Base-by-base conservation (phyloP, 2,113 vertebrate species). In the Brienomyrus brachyistius region DNA sequence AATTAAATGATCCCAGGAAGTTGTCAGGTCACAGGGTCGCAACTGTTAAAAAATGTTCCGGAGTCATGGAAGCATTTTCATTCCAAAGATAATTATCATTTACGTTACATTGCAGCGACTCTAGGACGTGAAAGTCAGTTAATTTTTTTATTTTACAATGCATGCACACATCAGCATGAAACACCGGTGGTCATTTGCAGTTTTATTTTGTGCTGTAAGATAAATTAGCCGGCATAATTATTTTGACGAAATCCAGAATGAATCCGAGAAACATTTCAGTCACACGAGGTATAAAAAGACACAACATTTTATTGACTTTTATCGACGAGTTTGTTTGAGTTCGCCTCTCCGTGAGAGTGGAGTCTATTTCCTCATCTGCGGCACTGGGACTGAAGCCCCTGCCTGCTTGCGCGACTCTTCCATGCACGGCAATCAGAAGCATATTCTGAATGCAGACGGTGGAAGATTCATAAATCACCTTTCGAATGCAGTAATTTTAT, bases 381-480 rank as follows among this genome's bases (percentile, higher is more conserved):
- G 70, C 70, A 3, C 8, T 59, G 80, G 89, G 80, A 89, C 77
- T 2, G 21, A 84, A 62, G 21, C 40, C 40, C 80, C 51, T 86
- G 89, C 86, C 89, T 86, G 91, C 92, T 92, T 91, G 89, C 43
- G 51, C 93, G 90, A 92, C 92, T 92, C 93, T 40, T 52, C 77
- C 7, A 23, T 54, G 77, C 88, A 21, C 40, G 92, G 91, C 92
- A 92, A 93, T 94, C 92, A 92, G 91, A 94, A 90, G 95, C 95
- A 94, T 91, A 94, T 93, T 94, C 94, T 95, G 95, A 96, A 95
- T 95, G 92, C 91, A 84, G 92, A 92, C 93, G 93, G 93, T 93
- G 94, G 93, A 92, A 86, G 91, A 87, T 93, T 95, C 94, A 95
- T 96, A 96, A 95, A 96, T 96, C 95, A 96, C 94, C 94, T 94